These are phyloP conservation scores for Anthrax anthrax DNA, from an alignment of 2,888 invertebrate genomes.

Conservation along the genomic window DNA sequence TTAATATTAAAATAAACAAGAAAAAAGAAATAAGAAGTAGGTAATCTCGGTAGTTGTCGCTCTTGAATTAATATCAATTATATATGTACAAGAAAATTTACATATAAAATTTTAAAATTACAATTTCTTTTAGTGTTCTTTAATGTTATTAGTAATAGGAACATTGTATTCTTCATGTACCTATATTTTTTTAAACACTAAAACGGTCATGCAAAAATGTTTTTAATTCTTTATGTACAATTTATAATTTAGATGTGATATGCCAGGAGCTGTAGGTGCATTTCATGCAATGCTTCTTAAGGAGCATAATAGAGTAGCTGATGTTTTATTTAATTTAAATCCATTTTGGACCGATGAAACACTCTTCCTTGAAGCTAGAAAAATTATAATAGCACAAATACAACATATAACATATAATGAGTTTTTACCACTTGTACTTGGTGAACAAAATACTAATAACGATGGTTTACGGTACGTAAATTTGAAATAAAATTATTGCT, in stretches of 20 bases:
- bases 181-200: too few species aligned
- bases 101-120: too few species aligned
- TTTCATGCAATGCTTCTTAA: conserved; percentile 55
- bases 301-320: conserved; percentile 69
- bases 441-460: conserved; percentile 35
- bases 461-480: conserved; percentile 40
- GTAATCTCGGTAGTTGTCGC: too few species aligned
- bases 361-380: conserved; percentile 58
- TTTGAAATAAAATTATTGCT: not conserved
- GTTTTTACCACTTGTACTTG: conserved; percentile 62
- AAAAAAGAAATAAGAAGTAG: too few species aligned
- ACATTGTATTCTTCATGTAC: too few species aligned
- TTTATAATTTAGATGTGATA: conserved; percentile 44
- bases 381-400: conserved; percentile 61
- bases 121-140: too few species aligned
- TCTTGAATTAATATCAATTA: too few species aligned
- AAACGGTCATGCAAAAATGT: too few species aligned
- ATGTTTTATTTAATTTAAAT: conserved; percentile 52
- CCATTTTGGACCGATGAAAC: conserved; percentile 67
- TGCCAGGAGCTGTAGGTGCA: conserved; percentile 51
- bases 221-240: too few species aligned
- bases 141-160: too few species aligned
- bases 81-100: too few species aligned
- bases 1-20: too few species aligned
- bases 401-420: conserved; percentile 77